Evolutionary conservation across 92 coral and sea anemone genomes (phyloP).

Genomic region (Muricea muricata): DNA sequence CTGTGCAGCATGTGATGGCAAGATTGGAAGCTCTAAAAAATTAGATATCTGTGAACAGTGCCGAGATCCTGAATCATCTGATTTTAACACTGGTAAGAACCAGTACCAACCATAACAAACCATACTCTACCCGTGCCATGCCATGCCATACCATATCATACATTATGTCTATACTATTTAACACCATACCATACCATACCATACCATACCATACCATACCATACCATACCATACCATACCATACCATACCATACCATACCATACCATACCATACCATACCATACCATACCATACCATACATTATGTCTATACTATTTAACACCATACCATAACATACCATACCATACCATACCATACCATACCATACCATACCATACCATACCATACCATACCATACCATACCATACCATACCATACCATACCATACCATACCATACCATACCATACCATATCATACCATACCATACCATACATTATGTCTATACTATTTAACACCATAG

Average conservation of each 20-base stretch:
- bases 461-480: no score
- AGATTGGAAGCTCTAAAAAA: background rate
- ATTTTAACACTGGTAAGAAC: constrained; percentile 21
- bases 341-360: constrained; percentile 18
- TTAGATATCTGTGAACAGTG: background rate
- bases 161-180: no score
- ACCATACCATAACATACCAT: background rate
- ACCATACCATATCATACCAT: background rate
- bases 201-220: background rate
- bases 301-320: background rate
- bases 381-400: background rate
- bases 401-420: background rate
- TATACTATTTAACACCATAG: background rate
- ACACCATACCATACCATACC: background rate
- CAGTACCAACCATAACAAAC: background rate
- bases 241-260: background rate
- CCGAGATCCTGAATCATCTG: background rate
- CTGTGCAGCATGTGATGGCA: constrained; percentile 43
- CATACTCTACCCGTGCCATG: no score
- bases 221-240: background rate
- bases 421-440: background rate
- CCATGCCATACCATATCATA: no score
- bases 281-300: background rate
- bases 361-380: constrained; percentile 1
- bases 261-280: background rate